Percentiles rank a stretch among this genome's conserved stretches.
These are phyloP conservation scores for Peucedramus taeniatus DNA, from an alignment of 2,113 vertebrate species.

Conservation along the genomic window DNA sequence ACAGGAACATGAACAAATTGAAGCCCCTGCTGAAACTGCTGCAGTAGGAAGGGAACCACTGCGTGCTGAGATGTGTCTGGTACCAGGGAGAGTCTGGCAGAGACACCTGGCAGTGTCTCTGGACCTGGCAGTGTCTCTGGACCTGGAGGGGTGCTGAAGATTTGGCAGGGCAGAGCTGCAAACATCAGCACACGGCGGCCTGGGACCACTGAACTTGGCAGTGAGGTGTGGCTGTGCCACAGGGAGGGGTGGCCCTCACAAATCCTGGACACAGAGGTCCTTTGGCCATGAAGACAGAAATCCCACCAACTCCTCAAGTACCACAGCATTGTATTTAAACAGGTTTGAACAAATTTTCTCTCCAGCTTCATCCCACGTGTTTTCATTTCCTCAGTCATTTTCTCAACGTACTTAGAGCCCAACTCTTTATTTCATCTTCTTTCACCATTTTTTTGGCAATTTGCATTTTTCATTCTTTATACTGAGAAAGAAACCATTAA, in stretches of 20 bases:
- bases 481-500: neutral
- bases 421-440: neutral
- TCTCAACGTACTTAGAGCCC: neutral
- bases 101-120: too few relatives aligned
- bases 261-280: neutral
- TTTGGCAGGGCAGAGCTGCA: neutral
- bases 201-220: neutral
- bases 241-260: neutral
- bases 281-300: neutral
- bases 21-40: neutral
- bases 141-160: neutral
- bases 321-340: neutral
- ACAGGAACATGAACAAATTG: neutral
- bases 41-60: neutral
- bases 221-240: neutral
- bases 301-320: neutral
- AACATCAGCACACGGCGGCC: neutral
- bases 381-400: neutral
- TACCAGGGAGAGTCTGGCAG: neutral
- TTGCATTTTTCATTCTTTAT: neutral
- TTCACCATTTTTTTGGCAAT: neutral
- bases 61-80: neutral
- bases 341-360: neutral
- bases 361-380: neutral
- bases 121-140: too few relatives aligned